Base-by-base conservation (phyloP, 2,113 vertebrate genomes). In the Sorex fumeus region DNA sequence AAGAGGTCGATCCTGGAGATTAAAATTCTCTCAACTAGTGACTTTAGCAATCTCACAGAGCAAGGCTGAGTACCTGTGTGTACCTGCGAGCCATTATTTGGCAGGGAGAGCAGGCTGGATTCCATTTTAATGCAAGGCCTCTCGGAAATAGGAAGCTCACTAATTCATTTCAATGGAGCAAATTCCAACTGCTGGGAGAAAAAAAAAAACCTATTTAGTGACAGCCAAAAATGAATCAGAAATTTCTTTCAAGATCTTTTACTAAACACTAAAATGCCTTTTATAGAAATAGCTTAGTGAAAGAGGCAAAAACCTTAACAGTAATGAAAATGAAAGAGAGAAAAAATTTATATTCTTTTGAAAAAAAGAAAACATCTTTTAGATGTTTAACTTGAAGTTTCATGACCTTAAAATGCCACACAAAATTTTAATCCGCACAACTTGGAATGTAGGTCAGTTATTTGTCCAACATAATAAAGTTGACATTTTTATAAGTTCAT, bases 1-100 rank as follows among this genome's bases (percentile, higher is more conserved):
- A 94, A 96, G 96, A 97, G 94, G 94, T 97, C 91, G 93, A 95
- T 93, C 95, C 82, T 70, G 25, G 91, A 95, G 97, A 96, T 96
- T 97, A 97, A 97, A 97, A 97, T 96, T 97, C 89, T 94, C 95
- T 96, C 70, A 13, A 12, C 92, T 66, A 82, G 77, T 76, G 85
- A 72, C 72, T 90, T 91, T 76, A 91, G 75, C 79, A 95, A 81
- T 62, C 25, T 95, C 91, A n/a, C 60, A 84, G 87, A 95, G 86
- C 0, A 0, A 96, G 91, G 87, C 70, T 12, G 76, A 13, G 36
- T 94, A 93, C 88, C 84, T 6, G 2, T 57, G 57, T 53, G 40
- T 95, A 90, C 90, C 87, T 90, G 79, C 78, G 85, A 92, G 36
- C 62, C 45, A 79, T 8, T n/a, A 62, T 66, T 74, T 78, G 64